Evolutionary conservation across 2,888 invertebrate species (phyloP), one percentile per base, ranked within the genome.

Genomic region (Trissolcus japonicus): DNA sequence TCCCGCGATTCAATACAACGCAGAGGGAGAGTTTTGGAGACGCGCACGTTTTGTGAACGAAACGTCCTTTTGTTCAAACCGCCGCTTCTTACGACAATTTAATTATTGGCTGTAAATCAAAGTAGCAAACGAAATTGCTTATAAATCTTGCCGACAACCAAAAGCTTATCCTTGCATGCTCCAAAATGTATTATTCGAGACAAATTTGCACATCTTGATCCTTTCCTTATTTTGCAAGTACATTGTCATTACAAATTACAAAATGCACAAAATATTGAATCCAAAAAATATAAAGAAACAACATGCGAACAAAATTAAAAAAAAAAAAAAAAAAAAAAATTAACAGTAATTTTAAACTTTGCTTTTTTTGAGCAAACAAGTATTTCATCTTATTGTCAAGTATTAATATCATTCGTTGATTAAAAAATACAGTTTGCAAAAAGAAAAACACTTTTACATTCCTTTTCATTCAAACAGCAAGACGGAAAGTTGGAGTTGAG

Each of bases 41-140:
- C 35, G 43, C 65, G 69, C 65, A 48, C 60, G 78, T 68, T 79
- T 79, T 62, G 78, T 68, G 68, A 65, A 68, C 51, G 72, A 65
- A 77, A 66, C 65, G 66, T 74, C 78, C 77, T 73, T 69, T 71
- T 67, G 55, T 75, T 65, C 74, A 55, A 35, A 51, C 72, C 75
- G 48, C 68, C 60, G 62, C 76, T 60, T 73, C 76, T 86, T 84
- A 84, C 84, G 83, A 81, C 85, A 85, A 82, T 87, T 87, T 87
- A 87, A 87, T 88, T 87, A 87, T 87, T 83, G 84, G 84, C 81
- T 85, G 84, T 86, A 86, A 86, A 86, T 86, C 85, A 85, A 69
- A 76, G 76, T 56, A 11, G 68, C 77, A 76, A 66, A 68, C 79
- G 81, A 74, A 67, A 76, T 76, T 75, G 81, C 84, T 65, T 81